These are phyloP conservation scores for Burhinus oedicnemus DNA, from an alignment of 2,113 vertebrate genomes.

Conservation along the genomic window DNA sequence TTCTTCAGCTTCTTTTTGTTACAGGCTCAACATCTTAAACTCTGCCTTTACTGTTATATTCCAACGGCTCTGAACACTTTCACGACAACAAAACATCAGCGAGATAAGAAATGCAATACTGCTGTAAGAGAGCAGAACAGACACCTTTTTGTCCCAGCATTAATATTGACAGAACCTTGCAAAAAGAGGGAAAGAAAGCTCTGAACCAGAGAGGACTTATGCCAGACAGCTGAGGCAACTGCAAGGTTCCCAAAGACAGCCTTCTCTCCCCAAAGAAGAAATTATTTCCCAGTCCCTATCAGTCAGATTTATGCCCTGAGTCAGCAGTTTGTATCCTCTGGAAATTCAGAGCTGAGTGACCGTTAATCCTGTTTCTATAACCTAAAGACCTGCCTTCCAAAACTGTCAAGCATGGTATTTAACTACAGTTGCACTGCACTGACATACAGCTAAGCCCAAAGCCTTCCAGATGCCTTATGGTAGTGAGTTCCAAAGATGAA, in stretches of 20 bases:
- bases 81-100: fast-evolving
- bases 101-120: neutral
- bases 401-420: neutral
- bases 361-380: neutral
- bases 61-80: neutral
- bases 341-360: neutral
- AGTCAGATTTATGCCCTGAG: neutral
- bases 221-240: neutral
- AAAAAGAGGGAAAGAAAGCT: neutral
- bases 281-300: neutral
- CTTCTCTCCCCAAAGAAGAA: neutral
- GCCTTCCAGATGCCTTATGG: neutral
- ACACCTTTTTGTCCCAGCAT: neutral
- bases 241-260: neutral
- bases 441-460: neutral
- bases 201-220: neutral
- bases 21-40: neutral
- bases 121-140: neutral
- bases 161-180: neutral
- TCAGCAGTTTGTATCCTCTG: neutral
- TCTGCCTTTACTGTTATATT: neutral
- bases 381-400: neutral
- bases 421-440: neutral
- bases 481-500: neutral
- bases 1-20: neutral